Evolutionary conservation across 2,888 invertebrate genomes (phyloP).

Genomic region (Ommatoiulus sabulosus): DNA sequence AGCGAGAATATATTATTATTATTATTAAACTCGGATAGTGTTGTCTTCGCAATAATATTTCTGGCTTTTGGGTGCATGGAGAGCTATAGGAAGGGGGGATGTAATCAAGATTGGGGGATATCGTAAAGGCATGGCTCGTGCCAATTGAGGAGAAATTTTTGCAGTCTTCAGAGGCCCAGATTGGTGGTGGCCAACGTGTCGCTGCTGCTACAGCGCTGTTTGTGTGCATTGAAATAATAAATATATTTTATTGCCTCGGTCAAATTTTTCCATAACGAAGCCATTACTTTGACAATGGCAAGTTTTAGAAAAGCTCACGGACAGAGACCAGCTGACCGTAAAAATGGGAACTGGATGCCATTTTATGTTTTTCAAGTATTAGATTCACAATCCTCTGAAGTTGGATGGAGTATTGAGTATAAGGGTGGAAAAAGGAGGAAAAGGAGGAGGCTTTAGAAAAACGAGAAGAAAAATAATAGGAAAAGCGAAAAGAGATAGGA

Average conservation of each 20-base stretch:
- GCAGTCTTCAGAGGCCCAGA: not conserved
- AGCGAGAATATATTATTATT: not conserved
- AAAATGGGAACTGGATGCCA: constrained; percentile 49
- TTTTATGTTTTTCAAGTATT: constrained; percentile 49
- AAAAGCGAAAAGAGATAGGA: constrained; percentile 41
- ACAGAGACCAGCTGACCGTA: constrained; percentile 54
- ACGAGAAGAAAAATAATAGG: constrained; percentile 26
- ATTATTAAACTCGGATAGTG: constrained; percentile 1
- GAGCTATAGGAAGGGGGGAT: not conserved
- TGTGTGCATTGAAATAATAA: constrained; percentile 53
- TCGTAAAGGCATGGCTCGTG: not conserved
- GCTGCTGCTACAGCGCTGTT: not conserved
- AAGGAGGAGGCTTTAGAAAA: not conserved
- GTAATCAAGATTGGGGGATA: not conserved
- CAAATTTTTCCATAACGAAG: constrained; percentile 54
- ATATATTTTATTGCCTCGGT: constrained; percentile 54
- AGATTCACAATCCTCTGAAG: constrained; percentile 35
- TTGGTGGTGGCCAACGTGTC: not conserved
- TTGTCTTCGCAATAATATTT: not conserved
- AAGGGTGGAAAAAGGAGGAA: not conserved
- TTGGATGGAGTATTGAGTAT: constrained; percentile 32
- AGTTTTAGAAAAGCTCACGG: constrained; percentile 51
- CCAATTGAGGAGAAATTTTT: not conserved
- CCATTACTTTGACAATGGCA: constrained; percentile 53
- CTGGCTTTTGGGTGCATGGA: not conserved